Evolutionary conservation across 2,797 vertebrate species (phyloP).

Genomic region (Acanthiza pusilla): DNA sequence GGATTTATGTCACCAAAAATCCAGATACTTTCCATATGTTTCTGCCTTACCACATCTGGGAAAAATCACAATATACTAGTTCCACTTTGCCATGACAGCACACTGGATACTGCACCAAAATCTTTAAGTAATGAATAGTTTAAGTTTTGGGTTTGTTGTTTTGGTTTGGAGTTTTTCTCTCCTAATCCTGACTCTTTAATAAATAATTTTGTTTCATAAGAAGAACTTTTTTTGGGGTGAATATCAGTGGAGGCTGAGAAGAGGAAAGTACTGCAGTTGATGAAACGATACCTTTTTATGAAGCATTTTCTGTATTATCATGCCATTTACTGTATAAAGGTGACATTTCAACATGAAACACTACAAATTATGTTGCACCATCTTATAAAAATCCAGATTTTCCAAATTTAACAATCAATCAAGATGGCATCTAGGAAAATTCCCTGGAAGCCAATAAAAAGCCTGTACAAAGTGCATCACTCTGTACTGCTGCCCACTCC

Average conservation of each 20-base stretch:
- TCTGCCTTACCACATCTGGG: constrained; percentile 28
- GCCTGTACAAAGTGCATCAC: neutral
- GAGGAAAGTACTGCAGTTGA: neutral
- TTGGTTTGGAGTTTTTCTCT: neutral
- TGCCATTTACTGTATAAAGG: neutral
- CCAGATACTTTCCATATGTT: constrained; percentile 25
- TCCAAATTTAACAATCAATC: neutral
- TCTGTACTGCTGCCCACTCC: neutral
- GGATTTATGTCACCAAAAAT: neutral
- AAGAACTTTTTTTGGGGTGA: neutral
- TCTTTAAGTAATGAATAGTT: neutral
- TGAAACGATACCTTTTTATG: neutral
- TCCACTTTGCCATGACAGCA: neutral
- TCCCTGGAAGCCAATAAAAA: neutral
- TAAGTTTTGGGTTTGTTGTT: neutral
- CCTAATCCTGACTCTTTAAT: neutral
- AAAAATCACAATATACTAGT: neutral
- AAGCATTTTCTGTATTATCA: neutral
- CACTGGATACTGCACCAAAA: neutral
- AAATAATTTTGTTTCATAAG: neutral
- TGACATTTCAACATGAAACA: neutral
- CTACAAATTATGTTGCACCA: neutral
- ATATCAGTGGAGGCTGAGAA: neutral
- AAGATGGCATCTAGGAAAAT: neutral
- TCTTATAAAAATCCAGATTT: neutral